These are phyloP conservation scores for Leptoclinus maculatus DNA, from an alignment of 2,797 vertebrate species.

Conservation along the genomic window DNA sequence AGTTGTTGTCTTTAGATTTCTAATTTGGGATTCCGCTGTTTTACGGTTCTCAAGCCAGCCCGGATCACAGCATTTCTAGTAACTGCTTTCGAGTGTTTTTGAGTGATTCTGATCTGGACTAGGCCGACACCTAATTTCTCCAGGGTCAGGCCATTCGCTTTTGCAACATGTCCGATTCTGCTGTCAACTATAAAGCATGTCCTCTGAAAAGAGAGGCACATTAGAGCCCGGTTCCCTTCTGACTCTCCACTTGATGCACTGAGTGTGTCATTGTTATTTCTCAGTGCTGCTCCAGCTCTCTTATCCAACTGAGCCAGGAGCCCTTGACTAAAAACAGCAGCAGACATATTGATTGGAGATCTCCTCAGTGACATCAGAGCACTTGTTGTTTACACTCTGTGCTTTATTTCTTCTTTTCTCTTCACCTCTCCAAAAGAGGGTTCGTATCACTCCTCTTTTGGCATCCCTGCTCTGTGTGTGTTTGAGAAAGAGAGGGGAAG, in stretches of 20 bases:
- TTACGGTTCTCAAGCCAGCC: conserved; percentile 37
- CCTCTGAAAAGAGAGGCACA: conserved; percentile 31
- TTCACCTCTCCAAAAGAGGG: conserved; percentile 15
- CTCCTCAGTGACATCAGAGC: conserved; percentile 63
- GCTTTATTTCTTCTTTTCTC: conserved; percentile 44
- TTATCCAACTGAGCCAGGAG: conserved; percentile 46
- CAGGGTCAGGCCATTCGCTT: conserved; percentile 50
- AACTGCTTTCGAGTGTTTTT: conserved; percentile 12
- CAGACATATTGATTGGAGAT: conserved; percentile 66
- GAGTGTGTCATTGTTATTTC: conserved; percentile 48
- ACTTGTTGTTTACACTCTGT: conserved; percentile 53
- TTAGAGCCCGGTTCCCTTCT: conserved; percentile 39
- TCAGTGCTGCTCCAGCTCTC: conserved; percentile 38
- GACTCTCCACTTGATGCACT: conserved; percentile 44
- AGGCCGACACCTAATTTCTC: conserved; percentile 54
- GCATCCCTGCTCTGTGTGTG: background rate
- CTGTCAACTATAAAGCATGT: conserved; percentile 34
- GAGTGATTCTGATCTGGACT: conserved; percentile 54
- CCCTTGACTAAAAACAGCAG: conserved; percentile 59
- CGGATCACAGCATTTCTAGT: conserved; percentile 27
- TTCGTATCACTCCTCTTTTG: conserved; percentile 7
- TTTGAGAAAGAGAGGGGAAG: background rate
- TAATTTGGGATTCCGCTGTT: conserved; percentile 68
- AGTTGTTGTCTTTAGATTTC: conserved; percentile 74
- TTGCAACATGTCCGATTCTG: conserved; percentile 54